A percentile compares a stretch with the other conserved stretches of the same genome.
Conservation (phyloP, 1,140 invertebrate genomes). For the Zophobas atratus region DNA sequence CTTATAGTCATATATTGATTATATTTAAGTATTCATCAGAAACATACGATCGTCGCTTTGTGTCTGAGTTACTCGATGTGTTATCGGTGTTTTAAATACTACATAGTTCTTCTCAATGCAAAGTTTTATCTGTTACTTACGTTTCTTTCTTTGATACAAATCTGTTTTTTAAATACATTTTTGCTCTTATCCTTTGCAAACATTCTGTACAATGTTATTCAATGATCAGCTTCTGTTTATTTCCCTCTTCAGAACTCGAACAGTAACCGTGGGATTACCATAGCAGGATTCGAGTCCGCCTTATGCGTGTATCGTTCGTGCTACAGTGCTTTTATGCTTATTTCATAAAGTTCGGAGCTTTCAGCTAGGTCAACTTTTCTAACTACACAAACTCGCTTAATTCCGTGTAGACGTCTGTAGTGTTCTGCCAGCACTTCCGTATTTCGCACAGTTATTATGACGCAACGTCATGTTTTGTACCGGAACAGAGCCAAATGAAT, state of each 20-base stretch:
- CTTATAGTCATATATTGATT: no score
- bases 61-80: no score
- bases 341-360: slow-evolving; percentile 39
- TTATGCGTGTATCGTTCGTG: slow-evolving; percentile 43
- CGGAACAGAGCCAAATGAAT: slow-evolving; percentile 15
- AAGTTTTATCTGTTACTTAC: no score
- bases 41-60: no score
- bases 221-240: slow-evolving; percentile 39
- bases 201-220: slow-evolving; percentile 24
- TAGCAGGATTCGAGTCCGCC: slow-evolving; percentile 42
- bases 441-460: not conserved
- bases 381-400: slow-evolving; percentile 32
- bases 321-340: slow-evolving; percentile 45
- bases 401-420: slow-evolving; percentile 33
- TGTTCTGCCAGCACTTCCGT: slow-evolving; percentile 14
- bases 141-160: not conserved
- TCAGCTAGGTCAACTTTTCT: slow-evolving; percentile 37
- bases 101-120: no score
- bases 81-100: no score
- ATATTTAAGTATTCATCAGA: no score
- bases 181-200: not conserved
- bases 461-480: slow-evolving; percentile 2
- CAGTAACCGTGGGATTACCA: slow-evolving; percentile 40
- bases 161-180: slow-evolving; percentile 8
- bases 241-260: slow-evolving; percentile 20